These are phyloP conservation scores for Tryphoninae sp. DNA, from an alignment of 2,888 invertebrate species.

Conservation along the genomic window DNA sequence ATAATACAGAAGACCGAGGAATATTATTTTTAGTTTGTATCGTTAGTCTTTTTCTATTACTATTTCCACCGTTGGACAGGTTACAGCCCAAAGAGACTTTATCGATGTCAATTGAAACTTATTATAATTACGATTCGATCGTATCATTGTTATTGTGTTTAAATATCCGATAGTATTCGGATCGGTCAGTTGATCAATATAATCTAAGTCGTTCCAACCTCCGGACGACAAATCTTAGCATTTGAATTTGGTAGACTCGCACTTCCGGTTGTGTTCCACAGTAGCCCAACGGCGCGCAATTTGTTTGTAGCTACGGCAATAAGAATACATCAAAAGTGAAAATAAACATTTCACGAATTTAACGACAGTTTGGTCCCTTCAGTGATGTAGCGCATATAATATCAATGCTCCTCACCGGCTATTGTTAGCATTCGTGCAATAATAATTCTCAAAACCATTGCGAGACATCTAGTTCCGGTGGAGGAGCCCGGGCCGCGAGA, in stretches of 20 bases:
- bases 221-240: conserved; percentile 24
- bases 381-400: not conserved
- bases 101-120: no score
- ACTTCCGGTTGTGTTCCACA: conserved; percentile 64
- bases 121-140: no score
- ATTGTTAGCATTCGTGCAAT: not conserved
- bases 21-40: no score
- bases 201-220: no score
- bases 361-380: not conserved
- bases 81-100: no score
- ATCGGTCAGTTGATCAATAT: no score
- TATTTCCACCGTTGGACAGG: no score
- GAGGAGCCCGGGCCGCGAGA: not conserved
- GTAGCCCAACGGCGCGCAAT: conserved; percentile 48
- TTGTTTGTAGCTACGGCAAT: conserved; percentile 1
- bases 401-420: not conserved
- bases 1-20: no score
- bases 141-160: no score
- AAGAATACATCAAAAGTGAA: not conserved
- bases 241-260: conserved; percentile 62
- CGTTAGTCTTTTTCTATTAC: no score
- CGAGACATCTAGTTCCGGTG: conserved; percentile 23
- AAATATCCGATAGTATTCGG: no score
- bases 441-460: not conserved
- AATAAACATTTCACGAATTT: not conserved